phyloP scores from a whole-genome alignment of 2,888 invertebrate species.

The Zygothrica quintamaculata region DNA sequence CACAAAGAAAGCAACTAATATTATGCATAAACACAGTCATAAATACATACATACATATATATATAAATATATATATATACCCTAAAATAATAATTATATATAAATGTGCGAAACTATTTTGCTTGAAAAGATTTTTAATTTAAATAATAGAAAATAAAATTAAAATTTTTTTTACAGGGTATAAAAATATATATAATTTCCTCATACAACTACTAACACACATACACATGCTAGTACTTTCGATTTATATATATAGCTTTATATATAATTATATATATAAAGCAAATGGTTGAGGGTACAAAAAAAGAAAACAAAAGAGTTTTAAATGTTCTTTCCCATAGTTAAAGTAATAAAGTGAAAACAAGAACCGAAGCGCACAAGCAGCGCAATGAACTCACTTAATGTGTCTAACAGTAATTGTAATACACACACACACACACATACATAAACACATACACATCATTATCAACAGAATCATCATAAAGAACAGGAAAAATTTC shows the following conservation, averaged over 20 bases:
- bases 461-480: constrained; percentile 11
- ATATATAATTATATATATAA: too few relatives aligned
- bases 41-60: constrained; percentile 2
- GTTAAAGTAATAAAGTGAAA: background rate
- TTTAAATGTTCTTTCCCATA: background rate
- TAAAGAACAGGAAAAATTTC: constrained; percentile 21
- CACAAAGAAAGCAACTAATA: constrained; percentile 19
- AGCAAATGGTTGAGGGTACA: too few relatives aligned
- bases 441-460: constrained; percentile 6
- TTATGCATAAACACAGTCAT: constrained; percentile 21
- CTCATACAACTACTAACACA: background rate
- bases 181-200: too few relatives aligned
- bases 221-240: background rate
- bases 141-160: too few relatives aligned
- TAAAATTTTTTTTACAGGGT: too few relatives aligned
- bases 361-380: constrained; percentile 9
- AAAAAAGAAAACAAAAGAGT: background rate
- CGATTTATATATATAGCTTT: too few relatives aligned
- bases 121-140: too few relatives aligned
- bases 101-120: too few relatives aligned
- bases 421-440: background rate
- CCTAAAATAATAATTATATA: too few relatives aligned
- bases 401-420: constrained; percentile 15
- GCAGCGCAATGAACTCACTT: constrained; percentile 16
- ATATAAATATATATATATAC: too few relatives aligned